Conservation (phyloP, 2,113 vertebrate genomes). For the Macrotus californicus region DNA sequence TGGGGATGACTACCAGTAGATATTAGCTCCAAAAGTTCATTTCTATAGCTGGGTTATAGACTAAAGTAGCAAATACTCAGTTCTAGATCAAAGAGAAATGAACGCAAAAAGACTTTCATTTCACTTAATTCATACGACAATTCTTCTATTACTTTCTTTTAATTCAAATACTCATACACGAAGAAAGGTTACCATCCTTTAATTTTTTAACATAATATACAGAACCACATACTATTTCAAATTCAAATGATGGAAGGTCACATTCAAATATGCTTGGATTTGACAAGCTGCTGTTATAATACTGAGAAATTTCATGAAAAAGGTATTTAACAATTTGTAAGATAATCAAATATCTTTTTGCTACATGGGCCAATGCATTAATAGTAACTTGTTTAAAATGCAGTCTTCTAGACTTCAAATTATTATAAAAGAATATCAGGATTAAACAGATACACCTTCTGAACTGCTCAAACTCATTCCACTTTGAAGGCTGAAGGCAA, state of each 20-base stretch:
- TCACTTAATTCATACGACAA: not conserved
- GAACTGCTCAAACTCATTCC: constrained; percentile 18
- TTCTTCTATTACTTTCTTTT: constrained; percentile 1
- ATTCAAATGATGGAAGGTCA: constrained; percentile 53
- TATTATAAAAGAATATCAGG: constrained; percentile 44
- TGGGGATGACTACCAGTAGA: not conserved
- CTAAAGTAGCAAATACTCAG: not conserved
- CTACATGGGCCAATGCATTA: constrained; percentile 4
- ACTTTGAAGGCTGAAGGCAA: constrained; percentile 23
- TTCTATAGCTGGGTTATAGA: not conserved
- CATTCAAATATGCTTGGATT: constrained; percentile 55
- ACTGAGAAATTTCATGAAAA: constrained; percentile 57
- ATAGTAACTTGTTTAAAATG: constrained; percentile 46
- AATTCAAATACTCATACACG: constrained; percentile 38
- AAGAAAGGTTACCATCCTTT: constrained; percentile 57
- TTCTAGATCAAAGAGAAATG: not conserved
- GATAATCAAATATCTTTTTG: constrained; percentile 52
- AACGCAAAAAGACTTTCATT: not conserved
- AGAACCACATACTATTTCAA: constrained; percentile 51
- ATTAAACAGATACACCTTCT: not conserved
- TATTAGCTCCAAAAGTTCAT: not conserved
- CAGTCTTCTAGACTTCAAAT: constrained; percentile 39
- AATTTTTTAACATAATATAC: constrained; percentile 66
- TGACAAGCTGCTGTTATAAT: constrained; percentile 49
- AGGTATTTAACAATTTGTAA: constrained; percentile 28